These are phyloP conservation scores for Python bivittatus DNA, from an alignment of 2,113 vertebrate species.

Conservation along the genomic window DNA sequence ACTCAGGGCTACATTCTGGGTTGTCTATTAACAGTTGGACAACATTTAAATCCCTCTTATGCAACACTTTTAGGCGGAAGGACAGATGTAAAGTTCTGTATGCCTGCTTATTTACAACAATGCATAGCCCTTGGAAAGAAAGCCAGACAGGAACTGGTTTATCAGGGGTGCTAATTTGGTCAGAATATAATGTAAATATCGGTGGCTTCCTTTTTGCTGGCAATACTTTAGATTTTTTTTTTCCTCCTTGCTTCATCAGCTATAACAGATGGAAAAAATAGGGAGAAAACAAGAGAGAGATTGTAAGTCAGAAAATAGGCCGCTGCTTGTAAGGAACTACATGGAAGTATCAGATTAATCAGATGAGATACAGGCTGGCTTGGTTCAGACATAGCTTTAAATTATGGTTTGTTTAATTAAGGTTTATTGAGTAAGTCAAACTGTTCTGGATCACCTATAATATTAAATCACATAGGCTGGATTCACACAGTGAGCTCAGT, in stretches of 20 bases:
- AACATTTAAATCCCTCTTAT: neutral
- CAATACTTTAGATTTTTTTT: conserved; percentile 27
- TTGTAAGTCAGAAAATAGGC: conserved; percentile 28
- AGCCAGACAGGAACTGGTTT: conserved; percentile 51
- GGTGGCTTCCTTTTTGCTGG: conserved; percentile 45
- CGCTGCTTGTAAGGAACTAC: neutral
- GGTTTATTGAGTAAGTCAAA: neutral
- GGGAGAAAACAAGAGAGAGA: conserved; percentile 10
- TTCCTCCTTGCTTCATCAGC: conserved; percentile 42
- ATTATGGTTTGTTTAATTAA: neutral
- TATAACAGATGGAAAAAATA: conserved; percentile 2
- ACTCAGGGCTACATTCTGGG: neutral
- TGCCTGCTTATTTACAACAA: conserved; percentile 15
- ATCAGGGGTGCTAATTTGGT: conserved; percentile 53
- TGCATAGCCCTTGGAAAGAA: conserved; percentile 23
- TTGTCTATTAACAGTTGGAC: neutral
- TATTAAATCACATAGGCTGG: neutral
- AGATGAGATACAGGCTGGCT: neutral
- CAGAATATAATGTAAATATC: conserved; percentile 62
- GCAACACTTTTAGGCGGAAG: neutral
- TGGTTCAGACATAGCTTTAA: neutral
- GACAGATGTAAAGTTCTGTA: conserved; percentile 24
- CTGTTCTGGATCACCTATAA: neutral
- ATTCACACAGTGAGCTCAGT: neutral
- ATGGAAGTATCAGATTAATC: neutral